Evolutionary conservation across 2,797 vertebrate species (phyloP).

Genomic region (Dermochelys coriacea): DNA sequence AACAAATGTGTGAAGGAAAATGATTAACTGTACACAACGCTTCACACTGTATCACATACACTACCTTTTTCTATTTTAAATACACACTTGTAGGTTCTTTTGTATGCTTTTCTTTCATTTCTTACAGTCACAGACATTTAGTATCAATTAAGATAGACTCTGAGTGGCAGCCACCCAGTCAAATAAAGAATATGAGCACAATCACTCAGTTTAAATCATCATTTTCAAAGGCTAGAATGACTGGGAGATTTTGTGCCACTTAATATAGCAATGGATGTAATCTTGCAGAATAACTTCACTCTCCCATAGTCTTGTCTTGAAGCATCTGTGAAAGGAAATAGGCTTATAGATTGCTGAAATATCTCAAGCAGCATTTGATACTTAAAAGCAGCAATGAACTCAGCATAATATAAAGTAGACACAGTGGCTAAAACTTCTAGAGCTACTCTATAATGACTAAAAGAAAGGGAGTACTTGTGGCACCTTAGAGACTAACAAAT

Average conservation of each 20-base stretch:
- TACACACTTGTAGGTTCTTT: not conserved
- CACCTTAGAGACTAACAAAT: too few relatives aligned
- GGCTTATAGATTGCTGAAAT: slow-evolving; percentile 33
- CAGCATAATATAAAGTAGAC: not conserved
- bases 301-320: slow-evolving; percentile 34
- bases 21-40: not conserved
- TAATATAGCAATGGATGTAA: slow-evolving; percentile 57
- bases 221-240: slow-evolving; percentile 39
- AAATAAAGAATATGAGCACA: slow-evolving; percentile 21
- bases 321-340: slow-evolving; percentile 33
- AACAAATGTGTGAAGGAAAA: slow-evolving; percentile 10
- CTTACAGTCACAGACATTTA: not conserved
- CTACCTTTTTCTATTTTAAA: not conserved
- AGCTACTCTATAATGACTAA: slow-evolving; percentile 19
- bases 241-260: slow-evolving; percentile 43
- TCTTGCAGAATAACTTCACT: slow-evolving; percentile 60
- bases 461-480: too few relatives aligned
- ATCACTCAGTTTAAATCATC: slow-evolving; percentile 39
- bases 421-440: slow-evolving; percentile 39
- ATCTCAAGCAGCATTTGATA: slow-evolving; percentile 40
- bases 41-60: not conserved
- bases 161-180: not conserved
- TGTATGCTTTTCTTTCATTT: not conserved
- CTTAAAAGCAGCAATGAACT: slow-evolving; percentile 38
- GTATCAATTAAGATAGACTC: not conserved